Evolutionary conservation across 1,140 invertebrate species (phyloP), one percentile per base, ranked within the genome.

Genomic region (Dendrolimus punctatus): DNA sequence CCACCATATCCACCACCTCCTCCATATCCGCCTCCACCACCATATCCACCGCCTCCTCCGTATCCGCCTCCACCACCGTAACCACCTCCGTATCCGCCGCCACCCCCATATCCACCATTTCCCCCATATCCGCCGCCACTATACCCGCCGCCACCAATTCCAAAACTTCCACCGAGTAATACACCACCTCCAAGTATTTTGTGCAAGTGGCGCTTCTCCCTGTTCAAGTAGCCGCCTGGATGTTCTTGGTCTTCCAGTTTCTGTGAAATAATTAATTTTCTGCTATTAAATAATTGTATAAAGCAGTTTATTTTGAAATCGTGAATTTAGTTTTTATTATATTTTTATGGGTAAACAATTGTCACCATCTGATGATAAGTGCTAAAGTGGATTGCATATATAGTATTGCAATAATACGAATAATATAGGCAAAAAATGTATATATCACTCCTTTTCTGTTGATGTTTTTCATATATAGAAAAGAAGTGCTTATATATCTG

Each of bases 201-300:
- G 23, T 23, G 23, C 23, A 23, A 23, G 23, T 65, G 62, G 7
- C 79, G 70, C 49, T 80, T 80, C 44, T 80, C 69, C 42, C 81
- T 66, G 46, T 76, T 75, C 8, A 47, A 53, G 6, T 49, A 54
- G 1, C n/a, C 46, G 6, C 42, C 49, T 6, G 53, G 46, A 38
- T 53, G 51, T 10, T 68, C 66, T 63, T 82, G 76, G 43, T 85
- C 79, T 73, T 85, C 78, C 46, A 81, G 59, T 73, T 79, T 82
- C 81, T 85, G 62, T 10, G 65, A 58, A 49, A 49, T 53, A 53
- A 55, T 45, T 8, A 9, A 4, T n/a, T 6, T 23, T 23, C 40
- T 50, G 9, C 8, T 10, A 37, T 6, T 4, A 38, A 9, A 41
- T 23, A 23, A 23, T 23, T 23, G 23, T 23, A 23, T 23, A 23